phyloP scores from a whole-genome alignment of 2,113 vertebrate genomes.

The Peromyscus polionotus region DNA sequence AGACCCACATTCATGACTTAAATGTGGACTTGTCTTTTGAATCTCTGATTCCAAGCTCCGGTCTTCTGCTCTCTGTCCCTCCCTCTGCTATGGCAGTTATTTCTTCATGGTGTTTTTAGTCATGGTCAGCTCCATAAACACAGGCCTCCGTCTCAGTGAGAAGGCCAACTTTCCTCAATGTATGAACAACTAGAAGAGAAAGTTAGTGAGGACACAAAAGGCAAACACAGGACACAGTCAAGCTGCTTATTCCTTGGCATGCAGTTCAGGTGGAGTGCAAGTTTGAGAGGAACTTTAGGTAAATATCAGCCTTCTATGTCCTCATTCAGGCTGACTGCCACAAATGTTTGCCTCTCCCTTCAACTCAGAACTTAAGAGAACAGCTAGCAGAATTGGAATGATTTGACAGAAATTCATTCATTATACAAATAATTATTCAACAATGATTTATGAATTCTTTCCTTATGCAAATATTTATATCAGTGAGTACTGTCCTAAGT shows the following conservation, averaged over 20 bases:
- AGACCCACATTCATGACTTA: not conserved
- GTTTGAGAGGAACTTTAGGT: not conserved
- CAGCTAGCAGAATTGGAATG: conserved; percentile 46
- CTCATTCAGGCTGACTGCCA: not conserved
- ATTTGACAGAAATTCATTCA: conserved; percentile 65
- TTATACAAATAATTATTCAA: conserved; percentile 74
- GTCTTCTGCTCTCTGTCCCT: not conserved
- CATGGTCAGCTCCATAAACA: not conserved
- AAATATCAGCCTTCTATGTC: conserved; percentile 28
- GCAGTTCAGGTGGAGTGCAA: conserved; percentile 39
- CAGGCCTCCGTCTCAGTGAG: not conserved
- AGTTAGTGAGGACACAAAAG: not conserved
- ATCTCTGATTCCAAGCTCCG: not conserved
- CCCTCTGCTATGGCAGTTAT: not conserved
- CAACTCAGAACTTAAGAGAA: conserved; percentile 22
- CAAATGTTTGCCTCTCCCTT: conserved; percentile 56
- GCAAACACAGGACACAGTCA: not conserved
- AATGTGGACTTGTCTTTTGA: not conserved
- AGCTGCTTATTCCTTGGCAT: conserved; percentile 36
- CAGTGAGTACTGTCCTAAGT: conserved; percentile 51
- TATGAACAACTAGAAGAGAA: not conserved
- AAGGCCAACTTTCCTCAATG: not conserved
- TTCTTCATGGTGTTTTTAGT: not conserved
- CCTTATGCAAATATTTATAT: conserved; percentile 65
- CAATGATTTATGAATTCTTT: conserved; percentile 66